Evolutionary conservation across 2,797 vertebrate species (phyloP), one percentile per base, ranked within the genome.

Genomic region (Taeniopygia guttata): DNA sequence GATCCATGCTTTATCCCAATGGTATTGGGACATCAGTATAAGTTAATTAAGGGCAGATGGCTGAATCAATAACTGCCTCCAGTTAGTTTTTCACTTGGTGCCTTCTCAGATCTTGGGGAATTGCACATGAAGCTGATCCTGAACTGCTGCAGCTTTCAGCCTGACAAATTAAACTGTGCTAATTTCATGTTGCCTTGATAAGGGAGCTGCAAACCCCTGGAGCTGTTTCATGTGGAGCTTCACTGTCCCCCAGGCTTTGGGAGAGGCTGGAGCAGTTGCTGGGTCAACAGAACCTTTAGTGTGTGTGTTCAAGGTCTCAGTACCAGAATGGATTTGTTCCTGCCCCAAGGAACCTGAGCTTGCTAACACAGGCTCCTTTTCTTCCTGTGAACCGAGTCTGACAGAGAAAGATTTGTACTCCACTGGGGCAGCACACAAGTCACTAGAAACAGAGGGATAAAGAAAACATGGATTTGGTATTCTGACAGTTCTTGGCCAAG

Each of bases 341-440:
- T 93, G 19, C 55, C 75, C 69, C 43, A 68, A 70, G 73, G 60
- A 91, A 19, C 83, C 13, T 13, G 40, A 46, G 29, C 74, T 85
- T 77, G 80, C 84, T 74, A 67, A 83, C 49, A 92, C 42, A 90
- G 34, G 10, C 76, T 90, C 67, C 60, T 91, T 88, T 91, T 88
- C 46, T 82, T 82, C 45, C 72, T 49, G 12, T 51, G 56, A 73
- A 89, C 69, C 9, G 10, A 59, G 29, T 45, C 56, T 80, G 87
- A 91, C 89, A 92, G 78, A 70, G 87, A 66, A 76, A 87, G 70
- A 49, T 60, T 70, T 92, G 81, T 93, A 10, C 72, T 85, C 36
- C 59, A 18, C 67, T 29, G 59, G 63, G 42, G 23, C 42, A 94
- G 49, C 63, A 59, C 29, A 48, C 55, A 70, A 42, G 60, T 83